These are phyloP conservation scores for Lytechinus variegatus DNA, from an alignment of 35 echinoderm and acorn worm genomes.

Conservation along the genomic window DNA sequence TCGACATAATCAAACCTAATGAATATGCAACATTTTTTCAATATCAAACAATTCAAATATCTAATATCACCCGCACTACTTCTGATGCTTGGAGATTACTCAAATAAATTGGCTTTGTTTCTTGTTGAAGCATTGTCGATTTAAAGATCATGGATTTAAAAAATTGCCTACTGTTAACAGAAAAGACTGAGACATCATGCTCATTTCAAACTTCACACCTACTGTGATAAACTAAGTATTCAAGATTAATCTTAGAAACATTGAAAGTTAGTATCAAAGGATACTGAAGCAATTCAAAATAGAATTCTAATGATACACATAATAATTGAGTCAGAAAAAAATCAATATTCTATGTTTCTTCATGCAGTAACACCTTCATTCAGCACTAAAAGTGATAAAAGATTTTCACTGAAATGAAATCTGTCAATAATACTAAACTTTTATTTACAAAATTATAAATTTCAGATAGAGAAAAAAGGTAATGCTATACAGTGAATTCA, in stretches of 20 bases:
- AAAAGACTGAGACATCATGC: not conserved
- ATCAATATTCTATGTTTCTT: not conserved
- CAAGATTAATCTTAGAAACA: not conserved
- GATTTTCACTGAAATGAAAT: not conserved
- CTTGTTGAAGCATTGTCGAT: not conserved
- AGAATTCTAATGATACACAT: not conserved
- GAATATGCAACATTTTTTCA: too few species aligned
- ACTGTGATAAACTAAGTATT: not conserved
- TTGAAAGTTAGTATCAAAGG: not conserved
- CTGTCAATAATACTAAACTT: conserved; percentile 4
- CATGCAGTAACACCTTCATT: not conserved
- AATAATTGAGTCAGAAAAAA: not conserved
- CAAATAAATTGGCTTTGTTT: too few species aligned
- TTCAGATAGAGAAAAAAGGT: not conserved
- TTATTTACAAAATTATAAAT: not conserved
- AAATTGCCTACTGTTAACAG: not conserved
- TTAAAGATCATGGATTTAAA: not conserved
- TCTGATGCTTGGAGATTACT: too few species aligned
- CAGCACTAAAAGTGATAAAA: not conserved
- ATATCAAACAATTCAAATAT: too few species aligned
- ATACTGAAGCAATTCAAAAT: not conserved
- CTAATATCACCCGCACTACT: too few species aligned
- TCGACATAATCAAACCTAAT: too few species aligned
- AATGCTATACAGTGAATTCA: not conserved
- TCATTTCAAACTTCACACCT: not conserved